Base-by-base conservation (phyloP, 2,797 vertebrate genomes). In the Cottoperca gobio region DNA sequence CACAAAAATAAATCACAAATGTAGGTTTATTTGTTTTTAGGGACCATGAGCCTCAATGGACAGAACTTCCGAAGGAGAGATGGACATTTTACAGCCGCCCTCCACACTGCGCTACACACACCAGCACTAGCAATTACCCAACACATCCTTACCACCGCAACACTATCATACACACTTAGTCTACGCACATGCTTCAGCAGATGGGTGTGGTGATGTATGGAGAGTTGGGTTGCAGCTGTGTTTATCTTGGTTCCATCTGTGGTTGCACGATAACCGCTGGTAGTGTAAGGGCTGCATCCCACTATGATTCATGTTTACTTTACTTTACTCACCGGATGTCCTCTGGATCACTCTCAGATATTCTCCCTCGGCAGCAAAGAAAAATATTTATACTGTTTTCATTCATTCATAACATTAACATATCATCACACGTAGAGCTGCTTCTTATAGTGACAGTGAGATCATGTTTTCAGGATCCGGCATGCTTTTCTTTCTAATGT, bases 181-280 rank as follows among this genome's bases (percentile, higher is more conserved):
- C 16, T n/a, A 8, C 50, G 54, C 59, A 33, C 52, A n/a, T 39
- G 40, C 40, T 31, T 31, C 16, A 57, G 53, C 53, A 61, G 50
- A 67, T 14, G 55, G 79, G 74, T 8, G 59, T 73, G 82, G 73
- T 79, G 63, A 61, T 53, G 58, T 65, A 39, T 59, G 50, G 49
- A 61, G 70, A 59, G 63, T 62, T 21, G 52, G 82, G 17, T 28
- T 58, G 83, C 93, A 95, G 93, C 94, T 95, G 93, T 95, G 92
- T 95, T 94, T 94, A 89, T 94, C 86, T 90, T 89, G 19, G 49
- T 43, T 69, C 8, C 21, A 28, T 74, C 76, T 53, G 85, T 76
- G 86, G 82, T 89, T 69, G 63, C 26, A 40, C 2, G 45, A 78
- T 74, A 75, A 71, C n/a, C 21, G 10, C 31, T n/a, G n/a, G n/a